Base-by-base conservation (phyloP, 2,888 invertebrate genomes). In the Cotesia congregata region DNA sequence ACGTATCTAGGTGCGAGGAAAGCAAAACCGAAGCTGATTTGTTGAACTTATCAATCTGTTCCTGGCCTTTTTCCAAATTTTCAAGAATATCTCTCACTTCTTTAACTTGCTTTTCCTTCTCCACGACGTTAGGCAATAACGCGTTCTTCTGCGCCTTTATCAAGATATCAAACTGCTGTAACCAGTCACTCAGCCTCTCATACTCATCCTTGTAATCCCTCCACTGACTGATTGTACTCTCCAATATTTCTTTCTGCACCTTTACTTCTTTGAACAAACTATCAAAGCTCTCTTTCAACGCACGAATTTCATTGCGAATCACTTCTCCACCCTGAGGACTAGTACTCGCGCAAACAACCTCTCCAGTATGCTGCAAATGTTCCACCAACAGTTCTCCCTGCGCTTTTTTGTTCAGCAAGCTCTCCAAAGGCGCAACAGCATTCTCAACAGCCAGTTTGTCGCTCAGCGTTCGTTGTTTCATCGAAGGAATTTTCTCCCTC, bases 191-290 rank as follows among this genome's bases (percentile, higher is more conserved):
- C 15, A 97, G 90, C 78, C 96, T 93, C 88, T 97, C 97, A 86
- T 96, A 97, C 89, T 97, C 97, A 86, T 97, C 97, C 89, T 97
- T 97, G 90, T 96, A 97, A 79, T 96, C 95, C 75, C 96, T 93
- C 95, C 97, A 96, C 85, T 96, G 95, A 73, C 92, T 92, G 77
- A 97, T 93, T 2, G 95, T 96, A 1, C 93, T 92, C 90, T 96
- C 96, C 20, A 97, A 88, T 86, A 95, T 94, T 82, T 94, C 94
- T 86, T 97, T 96, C 87, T 97, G 96, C 83, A 95, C 93, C 85
- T 94, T 93, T 59, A 97, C 94, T 86, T 97, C 97, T 89, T 94
- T 94, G 88, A 97, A 97, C 5, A 97, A 90, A 80, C 93, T 92
- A 84, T 96, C 94, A 83, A 97, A 97, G 83, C 94, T 95, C 89